These are phyloP conservation scores for Melanaphis sacchari DNA, from an alignment of 1,140 invertebrate species.

Conservation along the genomic window DNA sequence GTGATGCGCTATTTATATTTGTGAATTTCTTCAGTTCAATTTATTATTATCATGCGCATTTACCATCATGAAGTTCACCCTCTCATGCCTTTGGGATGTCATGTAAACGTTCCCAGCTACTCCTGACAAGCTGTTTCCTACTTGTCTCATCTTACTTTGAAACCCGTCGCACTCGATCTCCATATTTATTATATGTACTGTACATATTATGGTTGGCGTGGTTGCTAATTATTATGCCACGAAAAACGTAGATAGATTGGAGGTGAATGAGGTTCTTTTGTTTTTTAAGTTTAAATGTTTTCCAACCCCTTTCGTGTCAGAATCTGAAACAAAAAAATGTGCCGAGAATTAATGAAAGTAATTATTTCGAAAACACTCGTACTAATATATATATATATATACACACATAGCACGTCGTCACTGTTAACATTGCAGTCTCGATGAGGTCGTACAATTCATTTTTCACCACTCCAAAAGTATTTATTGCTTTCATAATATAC, in stretches of 20 bases:
- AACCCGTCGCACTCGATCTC: slow-evolving; percentile 48
- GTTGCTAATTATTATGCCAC: slow-evolving; percentile 46
- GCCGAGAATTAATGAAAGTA: slow-evolving; percentile 52
- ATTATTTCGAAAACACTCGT: slow-evolving; percentile 46
- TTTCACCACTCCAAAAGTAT: slow-evolving; percentile 34
- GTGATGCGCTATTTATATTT: slow-evolving; percentile 49
- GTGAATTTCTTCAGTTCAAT: slow-evolving; percentile 53
- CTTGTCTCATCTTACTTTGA: slow-evolving; percentile 50
- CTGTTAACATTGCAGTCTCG: slow-evolving; percentile 20
- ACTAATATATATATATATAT: neutral
- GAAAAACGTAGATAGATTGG: slow-evolving; percentile 23
- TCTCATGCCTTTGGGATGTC: slow-evolving; percentile 29
- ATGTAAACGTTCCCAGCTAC: slow-evolving; percentile 44
- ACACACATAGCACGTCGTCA: neutral
- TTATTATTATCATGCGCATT: slow-evolving; percentile 49
- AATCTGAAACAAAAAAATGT: slow-evolving; percentile 40
- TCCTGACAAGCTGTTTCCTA: slow-evolving; percentile 55
- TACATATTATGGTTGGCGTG: slow-evolving; percentile 32
- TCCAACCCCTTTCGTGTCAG: slow-evolving; percentile 28
- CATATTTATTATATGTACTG: slow-evolving; percentile 37
- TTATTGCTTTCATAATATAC: neutral
- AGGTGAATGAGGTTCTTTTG: slow-evolving; percentile 17
- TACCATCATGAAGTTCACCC: slow-evolving; percentile 3
- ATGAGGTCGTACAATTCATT: slow-evolving; percentile 32
- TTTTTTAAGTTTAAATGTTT: slow-evolving; percentile 52